phyloP scores from a whole-genome alignment of 2,888 invertebrate species.

The Agrotis clavis region DNA sequence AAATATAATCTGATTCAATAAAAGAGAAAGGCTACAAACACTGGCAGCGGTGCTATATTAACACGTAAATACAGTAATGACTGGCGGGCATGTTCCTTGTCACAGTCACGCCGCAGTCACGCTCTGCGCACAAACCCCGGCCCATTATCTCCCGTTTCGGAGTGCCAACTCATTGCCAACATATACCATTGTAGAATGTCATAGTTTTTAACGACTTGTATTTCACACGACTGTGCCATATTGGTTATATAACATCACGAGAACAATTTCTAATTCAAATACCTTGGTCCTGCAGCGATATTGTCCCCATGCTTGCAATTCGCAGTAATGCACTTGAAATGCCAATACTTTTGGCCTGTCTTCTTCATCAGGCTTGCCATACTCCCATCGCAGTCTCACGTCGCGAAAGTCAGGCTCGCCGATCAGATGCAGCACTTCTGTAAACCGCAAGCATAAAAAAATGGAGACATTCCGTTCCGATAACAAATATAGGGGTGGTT shows the following conservation, averaged over 20 bases:
- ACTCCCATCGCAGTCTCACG: slow-evolving; percentile 92
- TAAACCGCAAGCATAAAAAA: slow-evolving; percentile 66
- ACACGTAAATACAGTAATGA: slow-evolving; percentile 72
- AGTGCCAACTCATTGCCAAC: slow-evolving; percentile 71
- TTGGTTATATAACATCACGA: slow-evolving; percentile 2
- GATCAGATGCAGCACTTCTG: slow-evolving; percentile 92
- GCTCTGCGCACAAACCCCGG: slow-evolving; percentile 73
- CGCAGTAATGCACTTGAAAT: slow-evolving; percentile 95
- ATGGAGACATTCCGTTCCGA: slow-evolving; percentile 39
- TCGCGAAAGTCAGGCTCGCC: slow-evolving; percentile 93
- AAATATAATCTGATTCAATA: slow-evolving; percentile 55
- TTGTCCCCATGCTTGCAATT: slow-evolving; percentile 95
- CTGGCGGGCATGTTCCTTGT: slow-evolving; percentile 71
- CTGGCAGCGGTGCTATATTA: slow-evolving; percentile 67
- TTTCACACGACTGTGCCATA: slow-evolving; percentile 26
- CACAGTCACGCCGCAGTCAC: slow-evolving; percentile 76
- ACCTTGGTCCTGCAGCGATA: slow-evolving; percentile 94
- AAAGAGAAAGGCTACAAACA: slow-evolving; percentile 62
- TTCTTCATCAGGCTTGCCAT: slow-evolving; percentile 83
- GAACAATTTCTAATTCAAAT: slow-evolving; percentile 23
- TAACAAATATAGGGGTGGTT: slow-evolving; percentile 59
- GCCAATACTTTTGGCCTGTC: slow-evolving; percentile 88
- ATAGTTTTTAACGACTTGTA: slow-evolving; percentile 58
- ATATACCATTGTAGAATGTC: slow-evolving; percentile 56
- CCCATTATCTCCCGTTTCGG: slow-evolving; percentile 83